These are phyloP conservation scores for Cheiracanthium punctorium DNA, from an alignment of 2,888 invertebrate species.

Conservation along the genomic window DNA sequence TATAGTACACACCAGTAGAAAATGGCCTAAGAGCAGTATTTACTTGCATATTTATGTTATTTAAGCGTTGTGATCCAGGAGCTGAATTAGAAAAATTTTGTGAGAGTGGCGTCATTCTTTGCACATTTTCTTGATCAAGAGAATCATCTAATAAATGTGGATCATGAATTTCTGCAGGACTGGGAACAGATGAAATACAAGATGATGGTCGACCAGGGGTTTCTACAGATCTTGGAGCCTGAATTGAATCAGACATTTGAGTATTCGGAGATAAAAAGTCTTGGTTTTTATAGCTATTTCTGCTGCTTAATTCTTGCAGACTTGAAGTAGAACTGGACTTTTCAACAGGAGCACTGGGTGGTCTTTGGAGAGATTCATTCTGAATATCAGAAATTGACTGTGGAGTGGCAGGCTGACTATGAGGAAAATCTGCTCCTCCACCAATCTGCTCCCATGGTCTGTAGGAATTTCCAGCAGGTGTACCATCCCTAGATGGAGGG, in stretches of 20 bases:
- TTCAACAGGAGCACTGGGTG: constrained; percentile 69
- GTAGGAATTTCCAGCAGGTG: constrained; percentile 69
- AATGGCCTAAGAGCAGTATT: constrained; percentile 35
- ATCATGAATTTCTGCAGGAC: constrained; percentile 54
- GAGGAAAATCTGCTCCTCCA: constrained; percentile 40
- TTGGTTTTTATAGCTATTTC: constrained; percentile 32
- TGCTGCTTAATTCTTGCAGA: constrained; percentile 30
- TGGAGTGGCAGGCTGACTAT: constrained; percentile 59
- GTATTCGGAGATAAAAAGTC: constrained; percentile 42
- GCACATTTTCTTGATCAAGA: constrained; percentile 43
- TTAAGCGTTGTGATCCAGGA: constrained; percentile 38
- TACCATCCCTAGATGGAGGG: constrained; percentile 68
- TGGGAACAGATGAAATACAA: constrained; percentile 54
- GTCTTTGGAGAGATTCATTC: constrained; percentile 48
- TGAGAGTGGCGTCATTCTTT: constrained; percentile 47
- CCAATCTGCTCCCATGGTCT: constrained; percentile 71
- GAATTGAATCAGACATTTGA: constrained; percentile 46
- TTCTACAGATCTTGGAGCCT: constrained; percentile 50
- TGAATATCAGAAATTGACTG: constrained; percentile 49
- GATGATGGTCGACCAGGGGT: constrained; percentile 65
- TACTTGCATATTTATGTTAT: constrained; percentile 61
- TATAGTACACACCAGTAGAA: constrained; percentile 9
- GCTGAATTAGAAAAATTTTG: constrained; percentile 44
- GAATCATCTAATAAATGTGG: constrained; percentile 40
- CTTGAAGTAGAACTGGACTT: constrained; percentile 22